Percentiles rank a stretch among this genome's conserved stretches.
Evolutionary conservation across 1,140 invertebrate genomes (phyloP).

Genomic region (Eubasilissa regina): DNA sequence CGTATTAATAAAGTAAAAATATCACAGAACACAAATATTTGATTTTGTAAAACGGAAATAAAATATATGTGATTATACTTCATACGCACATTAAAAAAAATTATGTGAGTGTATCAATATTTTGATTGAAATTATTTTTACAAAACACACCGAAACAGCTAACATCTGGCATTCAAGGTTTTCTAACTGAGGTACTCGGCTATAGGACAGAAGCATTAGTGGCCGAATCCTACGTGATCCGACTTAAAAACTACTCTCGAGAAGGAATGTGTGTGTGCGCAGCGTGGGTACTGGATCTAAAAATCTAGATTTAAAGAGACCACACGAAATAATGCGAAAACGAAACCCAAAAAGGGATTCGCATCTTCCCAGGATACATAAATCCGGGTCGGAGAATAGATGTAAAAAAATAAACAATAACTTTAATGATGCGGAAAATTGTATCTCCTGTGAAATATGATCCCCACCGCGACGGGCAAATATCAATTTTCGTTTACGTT

Average conservation of each 20-base stretch:
- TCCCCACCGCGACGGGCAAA: background rate
- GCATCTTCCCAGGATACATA: background rate
- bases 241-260: constrained; percentile 20
- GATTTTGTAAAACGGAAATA: too few relatives aligned
- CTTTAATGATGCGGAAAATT: constrained; percentile 40
- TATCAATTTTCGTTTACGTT: constrained; percentile 20
- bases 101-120: too few relatives aligned
- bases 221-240: constrained; percentile 17
- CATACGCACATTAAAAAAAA: too few relatives aligned
- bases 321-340: background rate
- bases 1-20: too few relatives aligned
- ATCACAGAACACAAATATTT: too few relatives aligned
- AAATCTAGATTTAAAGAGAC: constrained; percentile 28
- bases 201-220: constrained; percentile 2
- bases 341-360: constrained; percentile 28
- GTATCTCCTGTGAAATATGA: constrained; percentile 11
- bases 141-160: too few relatives aligned
- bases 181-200: too few relatives aligned
- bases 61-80: too few relatives aligned
- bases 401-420: constrained; percentile 24
- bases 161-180: too few relatives aligned
- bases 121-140: too few relatives aligned
- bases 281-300: background rate
- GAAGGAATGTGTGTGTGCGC: too few relatives aligned
- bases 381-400: constrained; percentile 16